phyloP scores from a whole-genome alignment of 2,888 invertebrate species.

The Tolmerus cingulatus region DNA sequence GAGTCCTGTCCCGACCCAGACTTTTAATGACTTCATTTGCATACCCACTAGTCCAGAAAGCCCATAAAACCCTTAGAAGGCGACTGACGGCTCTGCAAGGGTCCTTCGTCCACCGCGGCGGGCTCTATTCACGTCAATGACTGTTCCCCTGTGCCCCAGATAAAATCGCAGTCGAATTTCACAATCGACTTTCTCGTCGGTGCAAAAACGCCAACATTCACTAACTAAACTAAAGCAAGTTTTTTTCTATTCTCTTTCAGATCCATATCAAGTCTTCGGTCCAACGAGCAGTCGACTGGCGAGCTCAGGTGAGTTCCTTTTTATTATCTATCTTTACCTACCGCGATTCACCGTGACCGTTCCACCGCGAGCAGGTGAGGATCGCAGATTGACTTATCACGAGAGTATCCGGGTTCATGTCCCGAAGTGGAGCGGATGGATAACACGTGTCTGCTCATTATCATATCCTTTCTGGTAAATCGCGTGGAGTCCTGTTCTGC shows the following conservation, averaged over 20 bases:
- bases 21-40: conserved; percentile 44
- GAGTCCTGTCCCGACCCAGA: background rate
- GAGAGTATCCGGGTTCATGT: background rate
- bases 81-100: background rate
- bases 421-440: background rate
- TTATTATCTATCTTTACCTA: background rate
- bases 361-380: conserved; percentile 40
- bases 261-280: conserved; percentile 98
- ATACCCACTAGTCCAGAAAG: conserved; percentile 33
- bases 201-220: background rate
- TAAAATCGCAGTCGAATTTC: conserved; percentile 22
- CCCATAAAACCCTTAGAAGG: conserved; percentile 16
- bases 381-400: background rate
- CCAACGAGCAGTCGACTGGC: conserved; percentile 95
- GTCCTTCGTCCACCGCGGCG: background rate
- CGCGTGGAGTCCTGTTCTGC: conserved; percentile 43
- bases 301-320: conserved; percentile 80
- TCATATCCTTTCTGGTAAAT: conserved; percentile 44
- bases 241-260: conserved; percentile 69
- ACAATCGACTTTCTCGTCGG: background rate
- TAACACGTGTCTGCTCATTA: conserved; percentile 28
- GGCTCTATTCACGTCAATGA: background rate
- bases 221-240: conserved; percentile 6
- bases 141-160: conserved; percentile 12
- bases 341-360: background rate